phyloP scores from a whole-genome alignment of 1,140 invertebrate genomes.

The Neodiprion fabricii region DNA sequence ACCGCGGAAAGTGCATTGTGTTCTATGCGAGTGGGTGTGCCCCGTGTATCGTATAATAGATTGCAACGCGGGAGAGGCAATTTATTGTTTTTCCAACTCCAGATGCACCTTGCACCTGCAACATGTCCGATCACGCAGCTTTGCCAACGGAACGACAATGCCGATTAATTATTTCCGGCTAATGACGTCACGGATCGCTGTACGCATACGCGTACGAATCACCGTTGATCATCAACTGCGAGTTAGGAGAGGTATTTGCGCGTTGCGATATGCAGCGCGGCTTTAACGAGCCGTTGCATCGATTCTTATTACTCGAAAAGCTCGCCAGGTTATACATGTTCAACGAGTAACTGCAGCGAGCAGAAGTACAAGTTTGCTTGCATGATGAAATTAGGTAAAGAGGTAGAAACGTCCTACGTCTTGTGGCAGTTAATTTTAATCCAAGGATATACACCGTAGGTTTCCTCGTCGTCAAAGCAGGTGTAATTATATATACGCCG shows the following conservation, averaged over 20 bases:
- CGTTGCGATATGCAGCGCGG: not conserved
- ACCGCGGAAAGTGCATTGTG: too few species aligned
- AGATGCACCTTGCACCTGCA: not conserved
- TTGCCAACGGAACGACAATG: not conserved
- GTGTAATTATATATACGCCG: not conserved
- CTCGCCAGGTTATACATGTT: not conserved
- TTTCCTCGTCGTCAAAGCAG: not conserved
- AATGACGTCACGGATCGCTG: not conserved
- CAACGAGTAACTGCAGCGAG: not conserved
- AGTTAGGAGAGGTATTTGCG: not conserved
- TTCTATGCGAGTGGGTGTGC: too few species aligned
- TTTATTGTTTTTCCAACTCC: too few species aligned
- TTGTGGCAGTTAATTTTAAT: not conserved
- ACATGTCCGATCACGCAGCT: not conserved
- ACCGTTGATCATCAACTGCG: not conserved
- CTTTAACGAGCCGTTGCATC: not conserved
- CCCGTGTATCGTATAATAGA: too few species aligned
- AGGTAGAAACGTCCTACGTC: not conserved
- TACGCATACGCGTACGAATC: not conserved
- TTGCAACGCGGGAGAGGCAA: too few species aligned
- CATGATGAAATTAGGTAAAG: not conserved
- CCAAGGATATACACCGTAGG: not conserved
- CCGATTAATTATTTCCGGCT: constrained; percentile 2
- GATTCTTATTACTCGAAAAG: not conserved
- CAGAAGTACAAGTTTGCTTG: not conserved